Evolutionary conservation across 2,888 invertebrate species (phyloP).

Genomic region (Agriopis marginaria): DNA sequence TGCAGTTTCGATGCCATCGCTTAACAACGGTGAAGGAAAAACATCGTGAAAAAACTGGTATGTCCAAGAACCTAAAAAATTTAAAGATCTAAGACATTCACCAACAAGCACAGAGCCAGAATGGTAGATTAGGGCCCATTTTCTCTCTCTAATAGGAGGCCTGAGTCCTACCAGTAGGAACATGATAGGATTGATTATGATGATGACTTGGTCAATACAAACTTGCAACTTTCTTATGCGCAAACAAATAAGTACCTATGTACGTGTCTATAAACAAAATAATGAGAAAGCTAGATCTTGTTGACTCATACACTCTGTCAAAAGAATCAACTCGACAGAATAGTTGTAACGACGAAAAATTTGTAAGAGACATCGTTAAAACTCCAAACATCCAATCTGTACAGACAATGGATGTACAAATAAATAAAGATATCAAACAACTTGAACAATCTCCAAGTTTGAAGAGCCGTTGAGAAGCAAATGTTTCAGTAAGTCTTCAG

Average conservation of each 20-base stretch:
- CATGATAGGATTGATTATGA: too few species aligned
- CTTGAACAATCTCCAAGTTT: conserved; percentile 23
- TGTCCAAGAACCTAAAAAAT: too few species aligned
- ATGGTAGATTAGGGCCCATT: too few species aligned
- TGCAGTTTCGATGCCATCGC: too few species aligned
- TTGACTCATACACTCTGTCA: not conserved
- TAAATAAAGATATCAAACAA: conserved; percentile 23
- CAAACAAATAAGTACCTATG: not conserved
- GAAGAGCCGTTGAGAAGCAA: conserved; percentile 24
- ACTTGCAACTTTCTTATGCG: too few species aligned
- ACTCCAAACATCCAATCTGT: conserved; percentile 15
- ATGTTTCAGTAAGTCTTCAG: conserved; percentile 20
- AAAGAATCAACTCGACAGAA: conserved; percentile 2
- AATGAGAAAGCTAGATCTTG: conserved; percentile 1
- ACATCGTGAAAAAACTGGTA: too few species aligned
- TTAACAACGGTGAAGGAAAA: too few species aligned
- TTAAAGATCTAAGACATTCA: too few species aligned
- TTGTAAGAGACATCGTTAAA: conserved; percentile 16
- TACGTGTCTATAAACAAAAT: not conserved
- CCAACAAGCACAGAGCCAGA: too few species aligned
- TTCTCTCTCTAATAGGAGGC: too few species aligned
- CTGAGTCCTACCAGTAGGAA: too few species aligned
- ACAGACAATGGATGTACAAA: conserved; percentile 21
- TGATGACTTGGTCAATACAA: too few species aligned
- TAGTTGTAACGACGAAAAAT: conserved; percentile 24